phyloP scores from a whole-genome alignment of 2,797 vertebrate species.

The Dallia pectoralis region DNA sequence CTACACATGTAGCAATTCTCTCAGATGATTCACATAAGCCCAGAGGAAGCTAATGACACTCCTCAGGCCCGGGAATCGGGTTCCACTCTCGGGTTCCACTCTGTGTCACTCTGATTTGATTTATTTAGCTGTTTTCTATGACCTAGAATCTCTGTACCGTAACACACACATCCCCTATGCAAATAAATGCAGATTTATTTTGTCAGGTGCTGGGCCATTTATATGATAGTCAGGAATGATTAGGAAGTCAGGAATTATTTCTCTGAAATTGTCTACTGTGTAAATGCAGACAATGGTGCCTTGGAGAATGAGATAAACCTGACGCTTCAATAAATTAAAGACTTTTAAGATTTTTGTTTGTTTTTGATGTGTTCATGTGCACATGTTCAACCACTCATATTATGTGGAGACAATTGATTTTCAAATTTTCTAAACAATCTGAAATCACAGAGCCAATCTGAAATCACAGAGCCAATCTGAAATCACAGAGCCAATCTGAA shows the following conservation, averaged over 20 bases:
- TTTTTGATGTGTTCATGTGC: too few relatives aligned
- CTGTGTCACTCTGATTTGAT: slow-evolving; percentile 44
- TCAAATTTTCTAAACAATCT: background rate
- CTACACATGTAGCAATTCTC: slow-evolving; percentile 67
- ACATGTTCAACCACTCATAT: background rate
- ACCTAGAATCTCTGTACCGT: background rate
- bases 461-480: too few relatives aligned
- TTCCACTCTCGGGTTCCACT: slow-evolving; percentile 51
- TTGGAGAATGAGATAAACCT: too few relatives aligned
- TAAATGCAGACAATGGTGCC: too few relatives aligned
- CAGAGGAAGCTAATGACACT: slow-evolving; percentile 60
- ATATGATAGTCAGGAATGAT: too few relatives aligned
- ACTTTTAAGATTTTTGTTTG: too few relatives aligned
- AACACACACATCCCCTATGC: background rate
- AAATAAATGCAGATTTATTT: background rate
- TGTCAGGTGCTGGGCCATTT: background rate
- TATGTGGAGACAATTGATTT: background rate
- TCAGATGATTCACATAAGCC: slow-evolving; percentile 63
- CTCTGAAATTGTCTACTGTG: background rate
- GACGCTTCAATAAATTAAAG: too few relatives aligned
- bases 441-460: background rate
- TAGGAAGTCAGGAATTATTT: slow-evolving; percentile 1
- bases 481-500: too few relatives aligned
- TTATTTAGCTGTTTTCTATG: slow-evolving; percentile 23
- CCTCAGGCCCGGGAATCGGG: slow-evolving; percentile 52